These are phyloP conservation scores for Caenorhabditis japonica DNA, from an alignment of 2,888 invertebrate species.

Conservation along the genomic window DNA sequence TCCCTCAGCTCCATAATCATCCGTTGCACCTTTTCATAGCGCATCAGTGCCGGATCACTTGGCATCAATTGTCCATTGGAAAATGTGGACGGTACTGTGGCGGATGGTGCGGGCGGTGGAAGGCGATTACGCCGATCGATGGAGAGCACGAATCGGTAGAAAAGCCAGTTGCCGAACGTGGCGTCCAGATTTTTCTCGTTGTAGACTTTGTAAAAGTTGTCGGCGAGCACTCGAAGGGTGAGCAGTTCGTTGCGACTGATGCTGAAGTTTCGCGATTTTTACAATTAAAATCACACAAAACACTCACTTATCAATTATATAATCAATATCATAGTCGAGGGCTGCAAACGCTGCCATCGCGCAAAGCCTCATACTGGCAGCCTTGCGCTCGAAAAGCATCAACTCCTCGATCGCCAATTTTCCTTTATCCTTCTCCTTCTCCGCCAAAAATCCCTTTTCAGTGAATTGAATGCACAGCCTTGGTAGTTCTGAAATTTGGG, in stretches of 20 bases:
- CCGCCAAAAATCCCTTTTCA: conserved; percentile 44
- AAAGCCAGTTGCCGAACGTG: conserved; percentile 60
- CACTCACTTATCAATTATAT: conserved; percentile 53
- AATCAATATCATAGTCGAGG: conserved; percentile 60
- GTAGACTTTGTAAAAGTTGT: conserved; percentile 50
- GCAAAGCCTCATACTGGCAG: conserved; percentile 62
- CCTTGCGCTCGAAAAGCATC: conserved; percentile 54
- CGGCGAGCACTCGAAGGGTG: conserved; percentile 49
- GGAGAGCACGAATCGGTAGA: conserved; percentile 48
- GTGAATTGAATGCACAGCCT: conserved; percentile 49
- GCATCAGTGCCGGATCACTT: conserved; percentile 31
- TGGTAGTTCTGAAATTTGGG: conserved; percentile 30
- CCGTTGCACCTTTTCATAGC: conserved; percentile 44
- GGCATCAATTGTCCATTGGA: conserved; percentile 36
- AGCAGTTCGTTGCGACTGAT: conserved; percentile 49
- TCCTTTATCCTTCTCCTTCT: conserved; percentile 39
- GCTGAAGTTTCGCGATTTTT: conserved; percentile 15
- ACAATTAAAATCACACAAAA: background rate
- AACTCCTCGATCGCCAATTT: conserved; percentile 53
- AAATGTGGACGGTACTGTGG: conserved; percentile 65
- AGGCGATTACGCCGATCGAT: conserved; percentile 56
- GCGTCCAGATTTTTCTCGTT: conserved; percentile 49
- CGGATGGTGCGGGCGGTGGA: conserved; percentile 60
- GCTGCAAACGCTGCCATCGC: conserved; percentile 63
- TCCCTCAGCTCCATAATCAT: conserved; percentile 38